phyloP scores from a whole-genome alignment of 2,113 vertebrate genomes.

The Neolamprologus toae region DNA sequence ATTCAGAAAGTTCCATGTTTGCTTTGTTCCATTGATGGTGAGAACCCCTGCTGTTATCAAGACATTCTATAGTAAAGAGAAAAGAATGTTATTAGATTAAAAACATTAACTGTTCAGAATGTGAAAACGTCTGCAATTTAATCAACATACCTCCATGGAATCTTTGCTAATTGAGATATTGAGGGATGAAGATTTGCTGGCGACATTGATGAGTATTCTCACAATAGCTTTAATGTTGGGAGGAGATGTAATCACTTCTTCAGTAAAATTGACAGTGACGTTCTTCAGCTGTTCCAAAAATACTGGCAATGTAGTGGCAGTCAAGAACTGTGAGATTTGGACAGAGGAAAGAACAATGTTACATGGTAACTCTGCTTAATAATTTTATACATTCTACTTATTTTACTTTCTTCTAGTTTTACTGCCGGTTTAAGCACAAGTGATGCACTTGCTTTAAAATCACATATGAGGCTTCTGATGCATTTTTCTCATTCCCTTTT shows the following conservation, averaged over 20 bases:
- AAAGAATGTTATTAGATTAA: neutral
- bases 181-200: rapidly evolving
- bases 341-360: neutral
- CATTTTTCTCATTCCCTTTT: too few species aligned
- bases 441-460: too few species aligned
- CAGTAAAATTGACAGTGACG: rapidly evolving
- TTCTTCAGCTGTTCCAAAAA: neutral
- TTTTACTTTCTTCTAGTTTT: too few species aligned
- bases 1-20: conserved; percentile 8
- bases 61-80: conserved; percentile 13
- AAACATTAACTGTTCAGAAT: neutral
- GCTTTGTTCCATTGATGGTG: neutral
- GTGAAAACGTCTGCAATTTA: rapidly evolving
- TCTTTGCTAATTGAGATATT: rapidly evolving
- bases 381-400: too few species aligned
- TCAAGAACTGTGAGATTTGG: neutral
- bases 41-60: conserved; percentile 19
- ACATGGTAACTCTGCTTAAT: too few species aligned
- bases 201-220: neutral
- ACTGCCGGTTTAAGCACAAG: rapidly evolving
- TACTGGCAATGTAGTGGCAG: neutral
- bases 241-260: neutral
- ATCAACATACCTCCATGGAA: conserved; percentile 10
- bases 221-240: conserved; percentile 18
- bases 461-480: too few species aligned